These are phyloP conservation scores for Apotomis turbidana DNA, from an alignment of 2,888 invertebrate genomes.

Conservation along the genomic window DNA sequence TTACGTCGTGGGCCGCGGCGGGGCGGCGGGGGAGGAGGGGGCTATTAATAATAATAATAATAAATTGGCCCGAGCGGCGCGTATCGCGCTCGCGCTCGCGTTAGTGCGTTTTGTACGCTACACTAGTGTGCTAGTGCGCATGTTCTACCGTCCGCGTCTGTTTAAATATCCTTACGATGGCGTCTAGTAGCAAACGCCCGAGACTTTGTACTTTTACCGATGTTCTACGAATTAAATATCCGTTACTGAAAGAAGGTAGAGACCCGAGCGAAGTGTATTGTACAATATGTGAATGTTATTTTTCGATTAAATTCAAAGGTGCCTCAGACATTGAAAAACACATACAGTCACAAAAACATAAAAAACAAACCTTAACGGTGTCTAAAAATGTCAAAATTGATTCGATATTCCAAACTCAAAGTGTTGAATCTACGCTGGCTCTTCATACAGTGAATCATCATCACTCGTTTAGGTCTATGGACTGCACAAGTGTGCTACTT, in stretches of 20 bases:
- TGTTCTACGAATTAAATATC: too few species aligned
- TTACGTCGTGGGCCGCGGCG: too few species aligned
- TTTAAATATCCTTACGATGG: background rate
- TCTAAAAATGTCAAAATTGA: background rate
- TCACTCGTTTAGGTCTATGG: constrained; percentile 7
- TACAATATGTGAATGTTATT: constrained; percentile 23
- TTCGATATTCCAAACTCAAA: background rate
- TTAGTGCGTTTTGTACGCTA: too few species aligned
- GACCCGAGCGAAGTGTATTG: background rate
- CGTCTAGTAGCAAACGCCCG: background rate
- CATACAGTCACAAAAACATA: constrained; percentile 4
- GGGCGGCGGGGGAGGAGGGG: too few species aligned
- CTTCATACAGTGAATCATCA: background rate
- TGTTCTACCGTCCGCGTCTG: too few species aligned
- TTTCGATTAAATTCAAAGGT: constrained; percentile 3
- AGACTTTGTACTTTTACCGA: too few species aligned
- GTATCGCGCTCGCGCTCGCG: too few species aligned
- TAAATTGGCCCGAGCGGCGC: too few species aligned
- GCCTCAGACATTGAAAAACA: constrained; percentile 3
- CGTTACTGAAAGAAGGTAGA: too few species aligned
- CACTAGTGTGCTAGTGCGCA: too few species aligned
- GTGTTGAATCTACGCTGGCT: background rate
- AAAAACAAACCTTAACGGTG: background rate
- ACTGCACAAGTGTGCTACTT: background rate
- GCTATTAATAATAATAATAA: too few species aligned